Conservation (phyloP, 2,888 invertebrate species). For the Ernsta delagoae region DNA sequence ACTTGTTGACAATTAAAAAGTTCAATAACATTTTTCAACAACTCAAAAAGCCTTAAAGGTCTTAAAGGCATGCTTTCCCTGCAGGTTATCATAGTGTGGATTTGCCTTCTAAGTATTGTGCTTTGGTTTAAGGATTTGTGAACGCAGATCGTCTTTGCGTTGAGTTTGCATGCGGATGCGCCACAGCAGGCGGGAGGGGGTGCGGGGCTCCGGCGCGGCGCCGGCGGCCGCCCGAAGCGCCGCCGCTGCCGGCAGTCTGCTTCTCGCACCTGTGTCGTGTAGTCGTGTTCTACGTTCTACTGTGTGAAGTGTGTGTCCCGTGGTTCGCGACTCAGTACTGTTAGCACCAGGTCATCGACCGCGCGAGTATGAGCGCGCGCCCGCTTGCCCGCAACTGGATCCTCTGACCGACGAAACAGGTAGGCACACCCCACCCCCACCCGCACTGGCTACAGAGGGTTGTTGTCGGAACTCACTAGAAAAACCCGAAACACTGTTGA, state of each 20-base stretch:
- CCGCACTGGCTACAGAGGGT: no score
- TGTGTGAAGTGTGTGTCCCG: slow-evolving; percentile 45
- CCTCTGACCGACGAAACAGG: slow-evolving; percentile 56
- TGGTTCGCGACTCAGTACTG: slow-evolving; percentile 56
- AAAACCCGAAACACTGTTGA: not conserved
- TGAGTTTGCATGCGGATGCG: slow-evolving; percentile 39
- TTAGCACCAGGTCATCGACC: slow-evolving; percentile 71
- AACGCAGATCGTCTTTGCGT: slow-evolving; percentile 8
- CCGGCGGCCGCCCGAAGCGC: no score
- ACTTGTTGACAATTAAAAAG: no score
- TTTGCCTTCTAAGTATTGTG: no score
- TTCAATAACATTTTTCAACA: no score
- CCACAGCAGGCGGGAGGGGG: slow-evolving; percentile 35
- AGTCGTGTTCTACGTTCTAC: slow-evolving; percentile 43
- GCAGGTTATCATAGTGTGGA: no score
- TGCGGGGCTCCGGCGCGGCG: no score
- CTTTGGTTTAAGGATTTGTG: not conserved
- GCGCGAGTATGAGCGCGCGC: slow-evolving; percentile 73
- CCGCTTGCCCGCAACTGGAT: slow-evolving; percentile 54
- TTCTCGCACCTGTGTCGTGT: slow-evolving; percentile 43
- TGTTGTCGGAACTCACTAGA: not conserved
- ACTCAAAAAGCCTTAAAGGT: no score
- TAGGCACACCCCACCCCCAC: slow-evolving; percentile 49
- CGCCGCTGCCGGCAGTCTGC: slow-evolving; percentile 50
- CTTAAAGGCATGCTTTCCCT: no score